These are phyloP conservation scores for Balanococcus diminutus DNA, from an alignment of 2,888 invertebrate genomes.

Conservation along the genomic window DNA sequence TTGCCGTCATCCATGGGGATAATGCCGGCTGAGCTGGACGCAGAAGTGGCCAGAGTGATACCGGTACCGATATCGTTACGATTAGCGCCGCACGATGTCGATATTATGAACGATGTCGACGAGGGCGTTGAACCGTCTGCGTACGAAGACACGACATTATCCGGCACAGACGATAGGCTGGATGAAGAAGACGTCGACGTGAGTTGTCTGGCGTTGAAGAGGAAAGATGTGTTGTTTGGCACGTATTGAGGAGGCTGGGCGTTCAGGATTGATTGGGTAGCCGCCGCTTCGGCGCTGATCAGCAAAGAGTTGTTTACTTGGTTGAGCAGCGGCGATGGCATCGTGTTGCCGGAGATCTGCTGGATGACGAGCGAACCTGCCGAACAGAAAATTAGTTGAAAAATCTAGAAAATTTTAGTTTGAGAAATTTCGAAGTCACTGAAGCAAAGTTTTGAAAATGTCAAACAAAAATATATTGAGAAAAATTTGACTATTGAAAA, in stretches of 20 bases:
- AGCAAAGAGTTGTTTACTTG: constrained; percentile 48
- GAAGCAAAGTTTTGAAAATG: no score
- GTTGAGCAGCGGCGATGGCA: constrained; percentile 17
- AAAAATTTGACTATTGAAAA: no score
- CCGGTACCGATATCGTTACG: background rate
- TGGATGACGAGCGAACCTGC: constrained; percentile 50
- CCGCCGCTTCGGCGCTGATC: constrained; percentile 47
- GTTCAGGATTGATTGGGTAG: constrained; percentile 42
- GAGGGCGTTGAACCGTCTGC: background rate
- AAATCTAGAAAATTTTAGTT: no score
- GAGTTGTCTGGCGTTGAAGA: constrained; percentile 45
- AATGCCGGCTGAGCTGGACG: background rate
- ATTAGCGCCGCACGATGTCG: background rate
- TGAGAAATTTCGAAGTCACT: no score
- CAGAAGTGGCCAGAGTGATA: background rate
- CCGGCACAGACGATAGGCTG: background rate
- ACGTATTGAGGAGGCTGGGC: constrained; percentile 18
- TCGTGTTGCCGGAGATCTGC: constrained; percentile 43
- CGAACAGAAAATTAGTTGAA: no score
- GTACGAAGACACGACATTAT: background rate
- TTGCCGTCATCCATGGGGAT: background rate
- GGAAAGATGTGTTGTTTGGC: constrained; percentile 41
- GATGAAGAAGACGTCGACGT: constrained; percentile 9
- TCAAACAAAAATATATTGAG: no score
- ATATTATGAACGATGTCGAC: background rate